Base-by-base conservation (phyloP, 2,888 invertebrate species). In the Trichogramma evanescens region DNA sequence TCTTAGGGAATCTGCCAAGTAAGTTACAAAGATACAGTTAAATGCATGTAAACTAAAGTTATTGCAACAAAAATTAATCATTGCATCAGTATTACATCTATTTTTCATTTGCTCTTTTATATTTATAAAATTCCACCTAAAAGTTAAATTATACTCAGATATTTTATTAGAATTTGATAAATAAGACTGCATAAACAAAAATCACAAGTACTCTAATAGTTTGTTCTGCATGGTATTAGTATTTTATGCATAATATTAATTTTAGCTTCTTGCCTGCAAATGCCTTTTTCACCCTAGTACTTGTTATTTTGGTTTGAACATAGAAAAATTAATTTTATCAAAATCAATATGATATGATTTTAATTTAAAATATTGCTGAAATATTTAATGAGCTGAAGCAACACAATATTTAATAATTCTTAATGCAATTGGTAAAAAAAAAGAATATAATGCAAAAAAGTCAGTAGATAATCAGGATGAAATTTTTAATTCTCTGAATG, bases 1-100 rank as follows among this genome's bases (percentile, higher is more conserved):
- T 75, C 78, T 75, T 78, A 82, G 82, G 79, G 82, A 82, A 77
- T 81, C 82, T 65, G 82, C 82, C 73, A 82, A 81, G 83, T 83
- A 80, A 82, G 82, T 82, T 72, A 62, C 51, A 54, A 56, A 53
- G 50, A 55, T 61, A 57, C 56, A 61, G 41, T 58, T 58, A 55
- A 61, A 53, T 63, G 63, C 63, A 65, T 65, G 62, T 44, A 50
- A 41, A 54, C 58, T 60, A 54, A 58, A 63, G 26, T 26, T 58
- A 59, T 59, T 64, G 61, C 61, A 61, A 62, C 54, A 63, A 53
- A 59, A 42, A 58, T 51, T 53, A 50, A 10, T 48, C 38, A 45
- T 42, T 46, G 5, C 56, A 53, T 50, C 42, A 49, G n/a, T 13
- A 48, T 50, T 50, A 48, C n/a, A 38, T 50, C n/a, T 9, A 10